Evolutionary conservation across 1,140 invertebrate genomes (phyloP).

Genomic region (Dendrolimus kikuchii): DNA sequence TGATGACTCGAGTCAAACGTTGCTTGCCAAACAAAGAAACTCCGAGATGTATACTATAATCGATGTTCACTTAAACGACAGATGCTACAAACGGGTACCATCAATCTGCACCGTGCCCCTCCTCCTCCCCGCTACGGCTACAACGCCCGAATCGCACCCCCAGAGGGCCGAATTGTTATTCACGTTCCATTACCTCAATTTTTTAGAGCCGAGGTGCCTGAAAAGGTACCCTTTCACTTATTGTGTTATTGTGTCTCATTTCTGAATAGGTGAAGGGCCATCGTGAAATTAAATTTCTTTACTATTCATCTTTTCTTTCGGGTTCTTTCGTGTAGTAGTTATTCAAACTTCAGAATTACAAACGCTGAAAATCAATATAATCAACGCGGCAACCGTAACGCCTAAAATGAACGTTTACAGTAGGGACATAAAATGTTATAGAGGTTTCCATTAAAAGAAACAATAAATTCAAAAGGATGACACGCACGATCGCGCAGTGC

Average conservation of each 20-base stretch:
- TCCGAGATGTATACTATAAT: conserved; percentile 59
- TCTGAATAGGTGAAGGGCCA: conserved; percentile 50
- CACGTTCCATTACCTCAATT: conserved; percentile 70
- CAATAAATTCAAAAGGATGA: conserved; percentile 25
- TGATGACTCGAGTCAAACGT: conserved; percentile 49
- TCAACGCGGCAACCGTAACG: too few relatives aligned
- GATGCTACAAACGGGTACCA: conserved; percentile 66
- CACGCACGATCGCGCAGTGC: conserved; percentile 23
- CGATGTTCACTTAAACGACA: conserved; percentile 66
- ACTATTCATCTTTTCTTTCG: conserved; percentile 36
- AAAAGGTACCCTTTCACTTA: conserved; percentile 67
- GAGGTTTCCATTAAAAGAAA: conserved; percentile 13
- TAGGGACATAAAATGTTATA: too few relatives aligned
- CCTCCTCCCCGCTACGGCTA: conserved; percentile 30
- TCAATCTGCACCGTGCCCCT: conserved; percentile 56
- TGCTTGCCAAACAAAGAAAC: conserved; percentile 58
- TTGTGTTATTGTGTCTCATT: conserved; percentile 66
- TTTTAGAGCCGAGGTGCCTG: conserved; percentile 64
- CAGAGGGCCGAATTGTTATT: conserved; percentile 64
- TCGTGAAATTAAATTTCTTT: conserved; percentile 57
- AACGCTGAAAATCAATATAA: too few relatives aligned
- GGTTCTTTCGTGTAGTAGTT: background rate
- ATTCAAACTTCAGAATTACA: background rate
- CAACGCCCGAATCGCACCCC: conserved; percentile 24
- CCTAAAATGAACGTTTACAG: too few relatives aligned